Conservation (phyloP, 2,113 vertebrate genomes). For the Erythrocercus mccallii region DNA sequence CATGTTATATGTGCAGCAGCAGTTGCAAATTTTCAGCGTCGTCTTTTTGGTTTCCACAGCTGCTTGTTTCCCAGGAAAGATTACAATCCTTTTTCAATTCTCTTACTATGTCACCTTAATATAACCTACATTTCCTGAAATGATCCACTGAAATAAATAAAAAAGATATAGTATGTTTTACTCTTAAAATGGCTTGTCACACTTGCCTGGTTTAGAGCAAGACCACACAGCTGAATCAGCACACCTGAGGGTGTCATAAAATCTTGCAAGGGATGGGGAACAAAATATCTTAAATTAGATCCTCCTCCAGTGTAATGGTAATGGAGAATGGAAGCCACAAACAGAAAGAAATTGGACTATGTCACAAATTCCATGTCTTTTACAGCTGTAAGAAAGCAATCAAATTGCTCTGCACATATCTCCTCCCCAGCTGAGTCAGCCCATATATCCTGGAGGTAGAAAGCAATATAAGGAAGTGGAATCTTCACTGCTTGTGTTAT, state of each 20-base stretch:
- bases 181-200: background rate
- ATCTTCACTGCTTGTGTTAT: background rate
- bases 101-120: background rate
- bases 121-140: background rate
- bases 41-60: background rate
- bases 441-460: background rate
- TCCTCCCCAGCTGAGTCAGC: background rate
- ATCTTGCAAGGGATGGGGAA: background rate
- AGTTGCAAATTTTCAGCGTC: background rate
- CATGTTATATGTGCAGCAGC: background rate
- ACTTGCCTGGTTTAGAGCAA: background rate
- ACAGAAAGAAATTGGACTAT: background rate
- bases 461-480: background rate
- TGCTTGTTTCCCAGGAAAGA: background rate
- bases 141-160: background rate
- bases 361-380: background rate
- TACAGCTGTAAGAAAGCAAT: constrained; percentile 3
- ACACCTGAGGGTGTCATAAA: background rate
- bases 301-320: background rate
- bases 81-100: background rate
- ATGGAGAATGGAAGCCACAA: background rate
- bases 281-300: constrained; percentile 28
- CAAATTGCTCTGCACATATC: background rate
- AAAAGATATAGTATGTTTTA: background rate
- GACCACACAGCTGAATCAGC: background rate